Percentiles rank a stretch among this genome's conserved stretches.
Conservation (phyloP, 2,888 invertebrate species). For the Xylota sylvarum region DNA sequence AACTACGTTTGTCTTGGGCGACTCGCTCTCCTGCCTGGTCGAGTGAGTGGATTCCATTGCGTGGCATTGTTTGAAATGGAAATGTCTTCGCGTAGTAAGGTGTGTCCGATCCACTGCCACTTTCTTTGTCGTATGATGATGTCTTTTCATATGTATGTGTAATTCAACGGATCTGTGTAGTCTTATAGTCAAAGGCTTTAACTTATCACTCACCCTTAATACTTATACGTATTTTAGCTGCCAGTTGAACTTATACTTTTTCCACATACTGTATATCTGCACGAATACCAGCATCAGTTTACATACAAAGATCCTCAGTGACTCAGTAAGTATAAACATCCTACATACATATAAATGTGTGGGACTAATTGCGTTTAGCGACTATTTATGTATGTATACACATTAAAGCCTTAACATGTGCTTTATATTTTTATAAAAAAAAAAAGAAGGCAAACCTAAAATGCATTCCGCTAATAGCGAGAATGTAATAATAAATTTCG, state of each 20-base stretch:
- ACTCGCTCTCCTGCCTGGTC: too few relatives aligned
- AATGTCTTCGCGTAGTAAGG: too few relatives aligned
- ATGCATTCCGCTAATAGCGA: slow-evolving; percentile 47
- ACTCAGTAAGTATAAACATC: slow-evolving; percentile 25
- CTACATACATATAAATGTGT: slow-evolving; percentile 8
- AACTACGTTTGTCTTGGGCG: too few relatives aligned
- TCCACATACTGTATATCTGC: not conserved
- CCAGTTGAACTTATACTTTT: not conserved
- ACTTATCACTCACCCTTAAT: too few relatives aligned
- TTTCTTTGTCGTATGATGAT: too few relatives aligned
- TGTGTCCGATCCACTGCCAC: too few relatives aligned
- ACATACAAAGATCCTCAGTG: slow-evolving; percentile 28
- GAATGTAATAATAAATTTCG: slow-evolving; percentile 50
- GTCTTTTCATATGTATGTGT: too few relatives aligned
- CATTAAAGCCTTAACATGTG: slow-evolving; percentile 6
- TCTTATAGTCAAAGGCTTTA: too few relatives aligned
- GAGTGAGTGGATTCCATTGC: too few relatives aligned
- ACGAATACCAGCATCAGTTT: slow-evolving; percentile 26
- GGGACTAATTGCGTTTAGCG: slow-evolving; percentile 26
- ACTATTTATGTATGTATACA: not conserved
- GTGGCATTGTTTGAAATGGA: too few relatives aligned
- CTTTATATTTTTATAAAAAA: slow-evolving; percentile 2
- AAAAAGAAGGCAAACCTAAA: slow-evolving; percentile 11
- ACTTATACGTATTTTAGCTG: too few relatives aligned
- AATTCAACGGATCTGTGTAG: too few relatives aligned